Percentiles rank a stretch among this genome's conserved stretches.
These are phyloP conservation scores for Orientallactaga sibirica DNA, from an alignment of 2,797 vertebrate species.

Conservation along the genomic window DNA sequence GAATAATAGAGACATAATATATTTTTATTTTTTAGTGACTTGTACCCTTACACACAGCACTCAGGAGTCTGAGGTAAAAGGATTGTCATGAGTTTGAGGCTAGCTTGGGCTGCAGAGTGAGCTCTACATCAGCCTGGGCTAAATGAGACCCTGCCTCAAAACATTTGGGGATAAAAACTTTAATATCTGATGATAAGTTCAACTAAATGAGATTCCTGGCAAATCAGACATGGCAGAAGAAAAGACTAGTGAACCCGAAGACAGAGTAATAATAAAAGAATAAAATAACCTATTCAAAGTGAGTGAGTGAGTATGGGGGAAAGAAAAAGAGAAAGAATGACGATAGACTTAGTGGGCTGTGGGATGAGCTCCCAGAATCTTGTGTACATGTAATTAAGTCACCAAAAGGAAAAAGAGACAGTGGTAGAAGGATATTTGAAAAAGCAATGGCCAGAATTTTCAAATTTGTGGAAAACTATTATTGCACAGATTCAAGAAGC, in stretches of 20 bases:
- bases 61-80: too few species aligned
- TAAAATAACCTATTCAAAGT: not conserved
- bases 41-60: too few species aligned
- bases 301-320: not conserved
- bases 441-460: not conserved
- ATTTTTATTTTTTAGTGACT: not conserved
- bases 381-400: not conserved
- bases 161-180: conserved; percentile 30
- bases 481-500: not conserved
- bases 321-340: not conserved
- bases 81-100: too few species aligned
- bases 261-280: not conserved
- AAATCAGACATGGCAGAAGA: not conserved
- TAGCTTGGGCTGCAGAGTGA: too few species aligned
- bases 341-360: not conserved
- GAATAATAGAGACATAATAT: not conserved
- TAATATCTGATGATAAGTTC: not conserved
- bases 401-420: not conserved
- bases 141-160: too few species aligned
- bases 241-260: not conserved
- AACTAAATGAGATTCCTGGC: conserved; percentile 14
- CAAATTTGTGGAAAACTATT: not conserved
- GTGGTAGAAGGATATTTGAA: not conserved
- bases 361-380: not conserved
- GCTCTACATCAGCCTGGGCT: too few species aligned